Evolutionary conservation across 2,888 invertebrate genomes (phyloP).

Genomic region (Pelosia muscerda): DNA sequence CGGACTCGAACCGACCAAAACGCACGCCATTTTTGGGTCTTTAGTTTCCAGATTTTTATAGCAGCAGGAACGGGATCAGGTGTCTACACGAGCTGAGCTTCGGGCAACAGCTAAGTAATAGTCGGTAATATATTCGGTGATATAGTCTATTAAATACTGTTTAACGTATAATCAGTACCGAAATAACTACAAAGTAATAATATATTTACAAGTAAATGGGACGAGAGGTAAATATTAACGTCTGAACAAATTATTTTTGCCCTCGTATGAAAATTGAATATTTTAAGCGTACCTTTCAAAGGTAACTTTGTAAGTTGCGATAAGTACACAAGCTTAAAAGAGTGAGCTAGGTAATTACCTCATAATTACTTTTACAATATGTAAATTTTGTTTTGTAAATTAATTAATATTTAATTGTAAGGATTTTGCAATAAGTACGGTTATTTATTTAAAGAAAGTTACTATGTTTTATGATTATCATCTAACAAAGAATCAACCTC

Average conservation of each 20-base stretch:
- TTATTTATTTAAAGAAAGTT: too few relatives aligned
- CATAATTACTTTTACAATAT: neutral
- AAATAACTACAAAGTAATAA: neutral
- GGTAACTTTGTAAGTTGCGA: neutral
- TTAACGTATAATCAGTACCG: too few relatives aligned
- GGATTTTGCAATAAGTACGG: neutral
- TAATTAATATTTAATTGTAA: neutral
- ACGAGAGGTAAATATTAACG: neutral
- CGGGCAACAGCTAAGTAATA: too few relatives aligned
- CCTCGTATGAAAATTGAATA: neutral
- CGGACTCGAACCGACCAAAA: too few relatives aligned
- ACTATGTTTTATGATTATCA: too few relatives aligned
- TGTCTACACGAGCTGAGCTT: too few relatives aligned
- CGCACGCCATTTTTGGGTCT: too few relatives aligned
- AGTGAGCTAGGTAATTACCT: neutral
- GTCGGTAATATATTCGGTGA: too few relatives aligned
- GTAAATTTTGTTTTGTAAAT: constrained; percentile 1
- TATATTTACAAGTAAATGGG: neutral
- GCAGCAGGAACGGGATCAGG: too few relatives aligned
- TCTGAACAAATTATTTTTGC: neutral
- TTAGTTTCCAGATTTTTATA: too few relatives aligned
- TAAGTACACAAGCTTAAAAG: neutral
- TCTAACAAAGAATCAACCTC: too few relatives aligned
- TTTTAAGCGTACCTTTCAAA: neutral
- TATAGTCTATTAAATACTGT: too few relatives aligned